phyloP scores from a whole-genome alignment of 2,113 vertebrate species.

The Brienomyrus longianalis region DNA sequence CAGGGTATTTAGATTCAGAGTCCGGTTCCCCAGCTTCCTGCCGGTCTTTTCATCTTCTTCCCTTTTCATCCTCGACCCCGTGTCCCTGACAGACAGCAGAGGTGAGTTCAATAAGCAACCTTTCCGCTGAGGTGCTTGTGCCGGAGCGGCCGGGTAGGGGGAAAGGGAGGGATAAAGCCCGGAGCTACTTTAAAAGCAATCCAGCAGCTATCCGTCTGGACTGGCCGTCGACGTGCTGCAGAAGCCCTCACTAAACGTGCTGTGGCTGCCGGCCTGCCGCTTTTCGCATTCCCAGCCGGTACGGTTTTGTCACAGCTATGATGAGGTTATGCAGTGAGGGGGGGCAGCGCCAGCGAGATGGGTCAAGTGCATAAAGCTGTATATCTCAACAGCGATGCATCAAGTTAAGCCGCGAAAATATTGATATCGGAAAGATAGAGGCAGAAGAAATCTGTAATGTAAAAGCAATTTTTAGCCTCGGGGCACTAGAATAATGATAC shows the following conservation, averaged over 20 bases:
- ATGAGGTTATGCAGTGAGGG: neutral
- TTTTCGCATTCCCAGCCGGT: neutral
- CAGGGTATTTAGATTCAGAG: neutral
- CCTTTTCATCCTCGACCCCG: neutral
- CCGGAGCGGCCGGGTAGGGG: neutral
- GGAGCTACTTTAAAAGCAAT: neutral
- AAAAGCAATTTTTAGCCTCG: neutral
- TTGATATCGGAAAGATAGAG: neutral
- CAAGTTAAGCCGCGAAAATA: neutral
- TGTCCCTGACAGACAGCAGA: neutral
- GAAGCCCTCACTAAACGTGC: neutral
- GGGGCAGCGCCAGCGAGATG: neutral
- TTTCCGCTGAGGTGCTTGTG: neutral
- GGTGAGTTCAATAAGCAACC: slow-evolving; percentile 12
- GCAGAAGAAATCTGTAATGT: neutral
- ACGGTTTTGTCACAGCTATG: neutral
- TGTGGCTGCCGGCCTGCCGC: neutral
- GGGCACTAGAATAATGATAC: neutral
- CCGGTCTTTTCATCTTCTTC: neutral
- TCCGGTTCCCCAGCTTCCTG: neutral
- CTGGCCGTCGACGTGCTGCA: neutral
- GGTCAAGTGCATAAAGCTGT: neutral
- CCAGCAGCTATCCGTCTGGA: neutral
- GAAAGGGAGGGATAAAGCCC: neutral
- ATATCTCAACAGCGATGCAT: neutral